These are phyloP conservation scores for Thymelicus sylvestris DNA, from an alignment of 2,888 invertebrate genomes.

Conservation along the genomic window DNA sequence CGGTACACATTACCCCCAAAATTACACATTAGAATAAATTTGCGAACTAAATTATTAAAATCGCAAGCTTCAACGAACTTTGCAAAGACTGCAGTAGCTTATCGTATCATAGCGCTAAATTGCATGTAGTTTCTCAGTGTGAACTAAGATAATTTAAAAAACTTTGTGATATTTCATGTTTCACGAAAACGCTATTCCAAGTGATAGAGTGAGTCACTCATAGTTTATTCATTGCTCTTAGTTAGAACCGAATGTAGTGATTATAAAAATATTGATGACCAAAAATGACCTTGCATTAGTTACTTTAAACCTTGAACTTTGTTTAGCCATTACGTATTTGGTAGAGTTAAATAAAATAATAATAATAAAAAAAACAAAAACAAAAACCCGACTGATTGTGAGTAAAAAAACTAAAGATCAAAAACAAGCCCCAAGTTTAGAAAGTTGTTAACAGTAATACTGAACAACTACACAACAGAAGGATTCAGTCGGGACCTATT, in stretches of 20 bases:
- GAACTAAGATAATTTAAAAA: background rate
- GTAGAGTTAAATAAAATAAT: too few species aligned
- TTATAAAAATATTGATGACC: too few species aligned
- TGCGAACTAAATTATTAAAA: background rate
- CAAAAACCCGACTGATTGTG: too few species aligned
- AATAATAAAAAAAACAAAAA: too few species aligned
- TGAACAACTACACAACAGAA: too few species aligned
- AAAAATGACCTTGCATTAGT: too few species aligned
- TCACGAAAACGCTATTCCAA: background rate
- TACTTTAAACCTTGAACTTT: too few species aligned
- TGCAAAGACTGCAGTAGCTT: background rate
- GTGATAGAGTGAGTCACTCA: background rate
- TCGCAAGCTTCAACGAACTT: background rate
- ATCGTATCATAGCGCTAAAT: background rate
- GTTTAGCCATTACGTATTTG: too few species aligned
- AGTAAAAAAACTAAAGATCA: too few species aligned
- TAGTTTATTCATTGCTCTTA: background rate
- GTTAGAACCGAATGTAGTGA: background rate
- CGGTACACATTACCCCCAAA: constrained; percentile 14
- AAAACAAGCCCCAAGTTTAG: too few species aligned
- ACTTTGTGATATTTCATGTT: background rate
- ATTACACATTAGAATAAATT: constrained; percentile 13
- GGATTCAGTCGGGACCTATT: too few species aligned
- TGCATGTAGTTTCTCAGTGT: background rate
- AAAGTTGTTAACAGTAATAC: too few species aligned